Evolutionary conservation across 2,113 vertebrate genomes (phyloP).

Genomic region (Geothlypis trichas): DNA sequence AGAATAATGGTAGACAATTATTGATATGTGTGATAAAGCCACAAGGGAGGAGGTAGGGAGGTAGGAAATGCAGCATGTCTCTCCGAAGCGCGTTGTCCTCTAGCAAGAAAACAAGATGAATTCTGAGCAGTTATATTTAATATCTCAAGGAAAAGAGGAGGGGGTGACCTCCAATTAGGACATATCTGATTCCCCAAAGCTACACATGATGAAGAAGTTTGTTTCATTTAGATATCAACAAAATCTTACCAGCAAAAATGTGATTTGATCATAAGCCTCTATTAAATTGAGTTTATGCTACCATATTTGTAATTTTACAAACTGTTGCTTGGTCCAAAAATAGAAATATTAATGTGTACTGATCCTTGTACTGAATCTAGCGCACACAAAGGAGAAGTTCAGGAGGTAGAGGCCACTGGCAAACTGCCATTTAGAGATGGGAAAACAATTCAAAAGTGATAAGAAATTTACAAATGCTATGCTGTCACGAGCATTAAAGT

Average conservation of each 20-base stretch:
- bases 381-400: not conserved
- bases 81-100: not conserved
- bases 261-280: not conserved
- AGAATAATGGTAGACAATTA: not conserved
- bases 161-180: not conserved
- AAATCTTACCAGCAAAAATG: not conserved
- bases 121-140: not conserved
- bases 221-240: not conserved
- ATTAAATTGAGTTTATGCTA: not conserved
- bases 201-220: not conserved
- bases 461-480: not conserved
- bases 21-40: not conserved
- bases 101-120: not conserved
- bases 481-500: not conserved
- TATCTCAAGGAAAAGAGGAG: not conserved
- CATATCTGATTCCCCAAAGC: not conserved
- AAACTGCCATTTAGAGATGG: slow-evolving; percentile 18
- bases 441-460: not conserved
- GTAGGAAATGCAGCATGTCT: not conserved
- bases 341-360: not conserved
- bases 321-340: not conserved
- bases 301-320: not conserved
- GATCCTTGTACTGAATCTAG: not conserved
- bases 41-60: not conserved
- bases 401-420: not conserved